Evolutionary conservation across 2,888 invertebrate genomes (phyloP).

Genomic region (Apodemia hepburni): DNA sequence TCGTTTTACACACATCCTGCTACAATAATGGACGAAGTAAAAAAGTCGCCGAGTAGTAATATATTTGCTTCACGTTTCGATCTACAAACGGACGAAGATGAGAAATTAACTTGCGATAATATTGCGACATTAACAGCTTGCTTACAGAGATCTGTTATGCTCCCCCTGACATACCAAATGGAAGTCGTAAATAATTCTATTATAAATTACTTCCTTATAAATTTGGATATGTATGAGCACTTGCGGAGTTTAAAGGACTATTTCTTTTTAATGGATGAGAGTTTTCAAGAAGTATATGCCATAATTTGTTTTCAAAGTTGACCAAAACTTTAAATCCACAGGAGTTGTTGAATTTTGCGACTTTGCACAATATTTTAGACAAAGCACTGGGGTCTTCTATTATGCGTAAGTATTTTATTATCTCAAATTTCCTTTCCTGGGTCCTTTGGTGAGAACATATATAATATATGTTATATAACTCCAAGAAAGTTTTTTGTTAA

Average conservation of each 20-base stretch:
- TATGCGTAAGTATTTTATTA: conserved; percentile 67
- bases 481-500: too few species aligned
- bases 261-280: conserved; percentile 89
- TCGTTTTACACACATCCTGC: conserved; percentile 60
- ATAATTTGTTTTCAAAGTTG: conserved; percentile 84
- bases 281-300: conserved; percentile 86
- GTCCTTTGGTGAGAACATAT: too few species aligned
- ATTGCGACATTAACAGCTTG: conserved; percentile 79
- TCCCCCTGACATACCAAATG: conserved; percentile 84
- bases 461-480: too few species aligned
- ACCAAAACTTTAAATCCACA: conserved; percentile 82
- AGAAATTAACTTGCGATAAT: conserved; percentile 56
- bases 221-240: conserved; percentile 85
- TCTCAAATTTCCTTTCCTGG: too few species aligned
- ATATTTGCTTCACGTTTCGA: conserved; percentile 54
- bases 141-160: conserved; percentile 83
- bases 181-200: conserved; percentile 87
- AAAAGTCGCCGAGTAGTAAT: conserved; percentile 62
- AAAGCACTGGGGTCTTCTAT: conserved; percentile 85
- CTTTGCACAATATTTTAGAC: conserved; percentile 84
- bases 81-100: conserved; percentile 45
- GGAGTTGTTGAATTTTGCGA: conserved; percentile 85
- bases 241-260: conserved; percentile 87
- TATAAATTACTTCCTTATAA: conserved; percentile 83
- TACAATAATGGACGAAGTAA: conserved; percentile 61